A percentile compares a stretch with the other conserved stretches of the same genome.
These are phyloP conservation scores for Linnaemya vulpina DNA, from an alignment of 2,888 invertebrate species.

Conservation along the genomic window DNA sequence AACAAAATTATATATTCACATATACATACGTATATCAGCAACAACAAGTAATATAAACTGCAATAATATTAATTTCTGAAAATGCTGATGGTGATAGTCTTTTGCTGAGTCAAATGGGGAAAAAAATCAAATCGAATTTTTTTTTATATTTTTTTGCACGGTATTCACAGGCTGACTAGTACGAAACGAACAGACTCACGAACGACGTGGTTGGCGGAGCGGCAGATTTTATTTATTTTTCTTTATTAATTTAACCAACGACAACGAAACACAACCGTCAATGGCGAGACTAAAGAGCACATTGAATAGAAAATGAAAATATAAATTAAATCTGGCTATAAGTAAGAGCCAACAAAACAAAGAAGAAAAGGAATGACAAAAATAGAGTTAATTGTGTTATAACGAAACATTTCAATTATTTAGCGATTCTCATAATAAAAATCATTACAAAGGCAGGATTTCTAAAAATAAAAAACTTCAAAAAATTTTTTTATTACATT, in stretches of 20 bases:
- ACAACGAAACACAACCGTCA: constrained; percentile 60
- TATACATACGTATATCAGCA: constrained; percentile 2
- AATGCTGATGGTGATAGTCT: constrained; percentile 38
- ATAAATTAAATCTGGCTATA: neutral
- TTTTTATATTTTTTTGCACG: constrained; percentile 40
- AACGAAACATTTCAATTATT: neutral
- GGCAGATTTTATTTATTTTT: neutral
- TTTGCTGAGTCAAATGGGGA: constrained; percentile 50
- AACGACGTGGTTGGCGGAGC: constrained; percentile 47
- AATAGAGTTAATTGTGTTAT: too few species aligned
- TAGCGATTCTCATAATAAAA: too few species aligned
- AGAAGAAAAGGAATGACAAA: neutral
- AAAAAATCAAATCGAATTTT: constrained; percentile 30
- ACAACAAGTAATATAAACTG: constrained; percentile 35
- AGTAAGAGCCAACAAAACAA: constrained; percentile 33
- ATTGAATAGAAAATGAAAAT: constrained; percentile 31
- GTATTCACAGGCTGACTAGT: constrained; percentile 35
- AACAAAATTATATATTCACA: constrained; percentile 1
- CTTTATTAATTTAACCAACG: constrained; percentile 11
- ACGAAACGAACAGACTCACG: constrained; percentile 33
- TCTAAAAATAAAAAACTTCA: too few species aligned
- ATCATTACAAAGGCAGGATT: too few species aligned
- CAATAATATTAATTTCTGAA: constrained; percentile 48
- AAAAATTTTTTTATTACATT: too few species aligned
- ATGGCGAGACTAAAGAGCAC: constrained; percentile 60